Evolutionary conservation across 2,113 vertebrate genomes (phyloP), one percentile per base, ranked within the genome.

Genomic region (Myiozetetes cayanensis): DNA sequence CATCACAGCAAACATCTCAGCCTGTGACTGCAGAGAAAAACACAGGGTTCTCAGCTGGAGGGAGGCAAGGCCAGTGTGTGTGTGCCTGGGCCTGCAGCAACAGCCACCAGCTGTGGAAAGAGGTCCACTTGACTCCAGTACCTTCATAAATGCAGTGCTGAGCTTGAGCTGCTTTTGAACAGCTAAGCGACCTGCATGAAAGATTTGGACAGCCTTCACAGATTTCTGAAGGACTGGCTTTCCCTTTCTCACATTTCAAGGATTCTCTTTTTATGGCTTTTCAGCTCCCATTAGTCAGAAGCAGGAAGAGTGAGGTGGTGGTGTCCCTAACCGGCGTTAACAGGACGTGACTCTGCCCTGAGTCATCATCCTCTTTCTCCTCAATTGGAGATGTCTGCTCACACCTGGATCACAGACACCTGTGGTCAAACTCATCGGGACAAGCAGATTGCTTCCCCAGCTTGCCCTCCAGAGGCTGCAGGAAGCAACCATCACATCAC

Each of bases 261-360:
- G 47, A 27, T 37, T 33, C 50, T 52, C 47, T 44, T 66, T 68
- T 50, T 8, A 75, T 7, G 3, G 31, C 33, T 58, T 90, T 65
- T 39, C 68, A 85, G 55, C 62, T 85, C 53, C 25, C 31, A 11
- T 62, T 33, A 76, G 59, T 61, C 56, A 82, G 74, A 85, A 72
- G 8, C 52, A 79, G 78, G 78, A 87, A 84, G 85, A 43, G 56
- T 25, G 65, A 74, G 80, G 44, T 4, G 18, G 8, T 28, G 72
- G 11, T 44, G 43, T 49, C 24, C 44, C 30, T 75, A 46, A 39
- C 1, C 49, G 59, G 63, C 0, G 0, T 2, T 41, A 74, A 35
- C 83, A 85, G 95, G 94, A 95, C 20, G 15, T 91, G 86, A 96
- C 89, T 95, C 47, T 31, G 8, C 41, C 16, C 33, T 78, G 92